phyloP scores from a whole-genome alignment of 1,140 invertebrate species.

The Medauroidea extradentata region DNA sequence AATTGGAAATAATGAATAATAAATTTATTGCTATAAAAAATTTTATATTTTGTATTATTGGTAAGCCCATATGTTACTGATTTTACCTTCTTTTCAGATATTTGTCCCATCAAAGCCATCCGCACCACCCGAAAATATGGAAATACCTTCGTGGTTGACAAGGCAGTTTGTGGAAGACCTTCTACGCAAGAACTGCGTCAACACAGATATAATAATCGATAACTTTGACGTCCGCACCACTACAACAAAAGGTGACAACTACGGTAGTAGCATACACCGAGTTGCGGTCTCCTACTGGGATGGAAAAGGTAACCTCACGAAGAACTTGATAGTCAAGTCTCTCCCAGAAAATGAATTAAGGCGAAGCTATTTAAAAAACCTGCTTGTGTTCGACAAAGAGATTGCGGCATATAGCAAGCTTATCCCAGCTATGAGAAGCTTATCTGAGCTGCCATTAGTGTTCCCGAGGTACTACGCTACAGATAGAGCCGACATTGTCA shows the following conservation, averaged over 20 bases:
- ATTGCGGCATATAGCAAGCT: neutral
- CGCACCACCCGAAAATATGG: no score
- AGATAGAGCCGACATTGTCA: neutral
- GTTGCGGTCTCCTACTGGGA: conserved; percentile 27
- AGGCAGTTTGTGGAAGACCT: conserved; percentile 40
- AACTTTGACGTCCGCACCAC: conserved; percentile 37
- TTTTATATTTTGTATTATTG: no score
- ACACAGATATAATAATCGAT: conserved; percentile 36
- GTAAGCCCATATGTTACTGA: no score
- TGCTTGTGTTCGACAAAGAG: neutral
- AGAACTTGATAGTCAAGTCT: conserved; percentile 13
- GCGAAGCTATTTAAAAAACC: neutral
- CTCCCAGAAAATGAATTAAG: neutral
- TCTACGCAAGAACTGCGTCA: conserved; percentile 34
- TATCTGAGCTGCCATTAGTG: conserved; percentile 20
- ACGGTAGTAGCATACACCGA: conserved; percentile 45
- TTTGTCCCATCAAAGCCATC: no score
- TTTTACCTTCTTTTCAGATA: no score
- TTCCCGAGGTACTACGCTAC: neutral
- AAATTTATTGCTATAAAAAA: no score
- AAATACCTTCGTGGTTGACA: conserved; percentile 40
- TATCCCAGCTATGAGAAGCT: neutral
- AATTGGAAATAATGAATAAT: no score
- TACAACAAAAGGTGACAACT: conserved; percentile 47
- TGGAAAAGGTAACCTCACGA: conserved; percentile 29